A percentile compares a stretch with the other conserved stretches of the same genome.
Evolutionary conservation across 2,113 vertebrate species (phyloP).

Genomic region (Toxotes jaculatrix): DNA sequence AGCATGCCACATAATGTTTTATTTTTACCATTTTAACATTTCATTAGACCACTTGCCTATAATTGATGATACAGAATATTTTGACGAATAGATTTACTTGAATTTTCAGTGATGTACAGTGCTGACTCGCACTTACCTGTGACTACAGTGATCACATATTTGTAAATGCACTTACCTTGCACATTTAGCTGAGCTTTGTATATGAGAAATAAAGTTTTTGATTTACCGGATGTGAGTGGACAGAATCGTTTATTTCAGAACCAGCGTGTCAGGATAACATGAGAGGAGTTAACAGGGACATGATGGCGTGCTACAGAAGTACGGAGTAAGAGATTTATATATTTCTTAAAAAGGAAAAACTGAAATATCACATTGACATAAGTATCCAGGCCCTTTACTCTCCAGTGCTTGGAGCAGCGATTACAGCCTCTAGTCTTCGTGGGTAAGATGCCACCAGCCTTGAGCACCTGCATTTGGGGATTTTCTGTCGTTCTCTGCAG

Average conservation of each 20-base stretch:
- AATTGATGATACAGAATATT: conserved; percentile 13
- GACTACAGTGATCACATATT: not conserved
- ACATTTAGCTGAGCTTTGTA: conserved; percentile 23
- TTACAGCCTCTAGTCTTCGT: not conserved
- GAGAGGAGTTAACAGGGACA: not conserved
- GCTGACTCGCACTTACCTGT: conserved; percentile 5
- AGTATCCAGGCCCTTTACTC: not conserved
- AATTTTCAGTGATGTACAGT: not conserved
- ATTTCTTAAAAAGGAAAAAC: too few species aligned
- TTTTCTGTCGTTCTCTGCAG: not conserved
- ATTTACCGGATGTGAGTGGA: conserved; percentile 9
- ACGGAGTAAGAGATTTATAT: too few species aligned
- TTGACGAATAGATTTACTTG: not conserved
- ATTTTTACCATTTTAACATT: not conserved
- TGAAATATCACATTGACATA: too few species aligned
- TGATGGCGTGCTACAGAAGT: not conserved
- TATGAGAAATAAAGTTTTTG: conserved; percentile 42
- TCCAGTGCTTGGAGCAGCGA: not conserved
- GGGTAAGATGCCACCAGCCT: not conserved
- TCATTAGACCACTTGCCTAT: conserved; percentile 24
- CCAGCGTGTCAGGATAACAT: not conserved
- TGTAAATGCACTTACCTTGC: conserved; percentile 20
- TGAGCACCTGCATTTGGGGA: not conserved
- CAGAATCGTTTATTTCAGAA: not conserved
- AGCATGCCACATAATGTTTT: conserved; percentile 88